Conservation (phyloP, 2,797 vertebrate species). For the Orestias chungarensis region DNA sequence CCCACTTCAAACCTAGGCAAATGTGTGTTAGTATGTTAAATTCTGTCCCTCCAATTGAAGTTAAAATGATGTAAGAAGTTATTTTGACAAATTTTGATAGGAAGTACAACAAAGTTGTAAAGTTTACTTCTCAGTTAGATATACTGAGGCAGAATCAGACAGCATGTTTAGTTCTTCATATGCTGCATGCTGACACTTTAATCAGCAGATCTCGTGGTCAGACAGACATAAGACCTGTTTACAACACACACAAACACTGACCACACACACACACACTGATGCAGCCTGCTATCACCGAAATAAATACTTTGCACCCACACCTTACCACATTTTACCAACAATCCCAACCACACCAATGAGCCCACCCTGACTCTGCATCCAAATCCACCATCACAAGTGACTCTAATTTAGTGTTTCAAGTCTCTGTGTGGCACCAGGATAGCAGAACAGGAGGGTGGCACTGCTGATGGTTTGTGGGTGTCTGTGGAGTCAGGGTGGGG, state of each 20-base stretch:
- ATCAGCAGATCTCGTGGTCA: constrained; percentile 58
- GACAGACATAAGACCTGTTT: constrained; percentile 52
- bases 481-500: constrained; percentile 34
- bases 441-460: constrained; percentile 67
- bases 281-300: constrained; percentile 53
- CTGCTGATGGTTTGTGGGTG: constrained; percentile 62
- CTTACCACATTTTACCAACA: constrained; percentile 65
- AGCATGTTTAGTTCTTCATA: constrained; percentile 54
- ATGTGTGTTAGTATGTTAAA: not conserved
- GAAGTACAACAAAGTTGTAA: constrained; percentile 5
- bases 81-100: not conserved
- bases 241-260: constrained; percentile 44
- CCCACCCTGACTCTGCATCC: constrained; percentile 71
- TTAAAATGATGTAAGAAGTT: not conserved
- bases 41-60: not conserved
- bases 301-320: constrained; percentile 73
- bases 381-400: constrained; percentile 52
- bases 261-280: constrained; percentile 49
- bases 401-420: constrained; percentile 68
- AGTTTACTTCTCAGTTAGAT: constrained; percentile 39
- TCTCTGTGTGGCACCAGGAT: constrained; percentile 69
- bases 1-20: not conserved
- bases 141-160: constrained; percentile 51
- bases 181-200: constrained; percentile 56
- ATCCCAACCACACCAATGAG: constrained; percentile 65